Percentiles rank a stretch among this genome's conserved stretches.
phyloP scores from a whole-genome alignment of 2,113 vertebrate species.

The Oxygymnocypris stewartii region DNA sequence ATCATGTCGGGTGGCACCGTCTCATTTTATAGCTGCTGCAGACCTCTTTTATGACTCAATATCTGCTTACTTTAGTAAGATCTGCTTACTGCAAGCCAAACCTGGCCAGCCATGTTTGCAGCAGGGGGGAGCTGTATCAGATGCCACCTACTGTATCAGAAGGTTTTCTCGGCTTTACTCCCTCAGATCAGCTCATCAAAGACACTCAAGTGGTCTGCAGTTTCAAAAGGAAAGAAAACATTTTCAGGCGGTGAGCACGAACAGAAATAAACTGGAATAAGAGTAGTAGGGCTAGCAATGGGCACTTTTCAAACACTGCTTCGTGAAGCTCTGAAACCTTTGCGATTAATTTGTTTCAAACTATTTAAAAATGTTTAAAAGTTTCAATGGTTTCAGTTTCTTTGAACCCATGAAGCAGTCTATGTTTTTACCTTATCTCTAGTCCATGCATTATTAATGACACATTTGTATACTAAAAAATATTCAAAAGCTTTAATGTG shows the following conservation, averaged over 20 bases:
- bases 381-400: too few relatives aligned
- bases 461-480: too few relatives aligned
- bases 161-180: background rate
- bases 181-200: conserved; percentile 26
- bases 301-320: background rate
- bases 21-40: conserved; percentile 42
- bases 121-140: conserved; percentile 22
- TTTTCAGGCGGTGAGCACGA: background rate
- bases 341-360: background rate
- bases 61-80: conserved; percentile 44
- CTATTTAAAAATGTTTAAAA: background rate
- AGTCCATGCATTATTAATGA: background rate
- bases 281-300: background rate
- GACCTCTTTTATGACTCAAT: conserved; percentile 25
- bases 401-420: too few relatives aligned
- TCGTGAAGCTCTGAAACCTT: background rate
- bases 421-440: background rate
- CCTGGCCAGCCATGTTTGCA: background rate
- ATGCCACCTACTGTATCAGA: background rate
- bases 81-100: conserved; percentile 32
- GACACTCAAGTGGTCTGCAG: background rate
- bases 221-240: background rate
- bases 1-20: background rate
- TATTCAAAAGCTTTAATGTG: too few relatives aligned
- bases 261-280: background rate